Evolutionary conservation across 2,888 invertebrate genomes (phyloP).

Genomic region (Drosophila falleni): DNA sequence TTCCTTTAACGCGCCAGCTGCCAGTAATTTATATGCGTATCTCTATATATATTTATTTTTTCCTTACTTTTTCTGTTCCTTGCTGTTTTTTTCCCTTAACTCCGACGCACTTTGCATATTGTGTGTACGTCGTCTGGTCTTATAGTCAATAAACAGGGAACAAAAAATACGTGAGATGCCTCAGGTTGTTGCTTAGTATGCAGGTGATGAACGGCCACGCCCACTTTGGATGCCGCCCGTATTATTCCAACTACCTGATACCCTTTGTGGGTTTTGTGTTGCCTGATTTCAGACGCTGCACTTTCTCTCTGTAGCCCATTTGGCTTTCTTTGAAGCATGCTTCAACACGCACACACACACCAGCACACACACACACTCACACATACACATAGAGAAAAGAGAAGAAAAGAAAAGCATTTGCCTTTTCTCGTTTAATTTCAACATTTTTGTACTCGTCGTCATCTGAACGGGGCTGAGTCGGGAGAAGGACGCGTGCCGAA

Average conservation of each 20-base stretch:
- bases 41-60: conserved; percentile 23
- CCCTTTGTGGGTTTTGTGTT: conserved; percentile 15
- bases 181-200: conserved; percentile 69
- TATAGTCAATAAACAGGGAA: conserved; percentile 65
- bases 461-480: conserved; percentile 7
- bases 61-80: not conserved
- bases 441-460: conserved; percentile 57
- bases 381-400: conserved; percentile 12
- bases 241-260: not conserved
- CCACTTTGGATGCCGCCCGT: conserved; percentile 3
- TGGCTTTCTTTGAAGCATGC: conserved; percentile 61
- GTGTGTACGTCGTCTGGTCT: conserved; percentile 28
- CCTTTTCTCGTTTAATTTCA: conserved; percentile 75
- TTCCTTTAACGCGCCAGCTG: conserved; percentile 23
- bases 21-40: conserved; percentile 40
- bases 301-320: conserved; percentile 46
- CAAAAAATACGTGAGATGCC: conserved; percentile 50
- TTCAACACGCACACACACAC: conserved; percentile 58
- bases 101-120: conserved; percentile 68
- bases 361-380: no score
- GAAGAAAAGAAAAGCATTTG: conserved; percentile 49
- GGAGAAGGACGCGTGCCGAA: conserved; percentile 35
- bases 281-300: conserved; percentile 65
- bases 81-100: conserved; percentile 1
- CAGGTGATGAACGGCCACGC: conserved; percentile 54